Evolutionary conservation across 2,113 vertebrate species (phyloP), one percentile per base, ranked within the genome.

Genomic region (Xenus cinereus): DNA sequence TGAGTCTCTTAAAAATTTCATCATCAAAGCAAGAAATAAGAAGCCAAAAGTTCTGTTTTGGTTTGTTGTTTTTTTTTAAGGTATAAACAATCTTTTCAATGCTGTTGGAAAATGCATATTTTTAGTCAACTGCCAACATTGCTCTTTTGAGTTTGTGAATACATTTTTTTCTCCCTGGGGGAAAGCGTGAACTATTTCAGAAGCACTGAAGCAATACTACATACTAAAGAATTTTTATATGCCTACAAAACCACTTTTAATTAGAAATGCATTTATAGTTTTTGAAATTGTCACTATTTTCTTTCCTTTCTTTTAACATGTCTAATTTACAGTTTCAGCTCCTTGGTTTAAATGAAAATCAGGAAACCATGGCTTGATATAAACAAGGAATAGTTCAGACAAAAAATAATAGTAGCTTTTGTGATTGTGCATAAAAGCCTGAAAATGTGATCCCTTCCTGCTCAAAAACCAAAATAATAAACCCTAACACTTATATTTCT

Each of bases 21-120:
- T 71, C 26, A 51, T 78, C 46, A 72, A 72, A 83, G 26, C 7
- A 82, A 74, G 54, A 90, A 93, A n/a, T n/a, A 93, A n/a, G 48
- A 89, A 75, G 57, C 3, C 1, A 7, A 28, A 89, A 35, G 2
- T 6, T 23, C 22, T 48, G 22, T 22, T 45, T 46, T 46, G 20
- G 9, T 46, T 21, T 48, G 19, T 21, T 10, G 3, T 23, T 2
- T 1, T 0, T 45, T 67, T 48, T 37, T 5, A 50, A 43, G 9
- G 9, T 37, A 28, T 27, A 56, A 76, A 54, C 2, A 56, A 15
- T 23, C 2, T 82, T 84, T 74, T 50, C 28, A 39, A 14, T 62
- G 35, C 12, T 71, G 12, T 51, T 74, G 22, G 19, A 62, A 87
- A 66, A 57, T 48, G 12, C 2, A 35, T 69, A 51, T 48, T 93